A percentile compares a stretch with the other conserved stretches of the same genome.
Conservation (phyloP, 2,113 vertebrate genomes). For the Tachycineta bicolor region DNA sequence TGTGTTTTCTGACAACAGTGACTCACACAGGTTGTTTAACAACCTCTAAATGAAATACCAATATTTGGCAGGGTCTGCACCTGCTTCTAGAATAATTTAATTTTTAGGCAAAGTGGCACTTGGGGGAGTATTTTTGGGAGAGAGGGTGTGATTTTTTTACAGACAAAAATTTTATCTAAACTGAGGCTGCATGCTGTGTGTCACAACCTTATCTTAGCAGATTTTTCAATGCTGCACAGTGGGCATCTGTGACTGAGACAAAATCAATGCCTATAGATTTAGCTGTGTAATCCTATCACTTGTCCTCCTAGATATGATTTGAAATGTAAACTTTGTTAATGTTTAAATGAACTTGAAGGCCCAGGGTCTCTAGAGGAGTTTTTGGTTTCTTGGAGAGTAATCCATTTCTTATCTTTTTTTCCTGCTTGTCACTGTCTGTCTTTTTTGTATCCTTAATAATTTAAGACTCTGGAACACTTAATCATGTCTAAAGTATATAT, state of each 20-base stretch:
- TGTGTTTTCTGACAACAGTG: neutral
- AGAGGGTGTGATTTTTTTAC: neutral
- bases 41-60: neutral
- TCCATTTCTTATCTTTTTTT: slow-evolving; percentile 55
- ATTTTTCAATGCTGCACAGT: slow-evolving; percentile 67
- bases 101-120: slow-evolving; percentile 26
- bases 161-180: slow-evolving; percentile 35
- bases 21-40: neutral
- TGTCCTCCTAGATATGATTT: slow-evolving; percentile 81
- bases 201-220: slow-evolving; percentile 71
- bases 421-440: slow-evolving; percentile 27
- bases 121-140: neutral
- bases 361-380: slow-evolving; percentile 67
- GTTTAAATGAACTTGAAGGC: slow-evolving; percentile 81
- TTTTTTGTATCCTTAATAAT: slow-evolving; percentile 48
- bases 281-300: slow-evolving; percentile 82
- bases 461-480: slow-evolving; percentile 24
- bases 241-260: slow-evolving; percentile 75
- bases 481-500: neutral
- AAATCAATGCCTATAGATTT: slow-evolving; percentile 86
- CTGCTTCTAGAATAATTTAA: neutral
- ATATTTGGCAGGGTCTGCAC: neutral
- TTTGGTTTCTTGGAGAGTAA: slow-evolving; percentile 74
- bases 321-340: slow-evolving; percentile 83
- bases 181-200: neutral